Evolutionary conservation across 2,888 invertebrate genomes (phyloP).

Genomic region (Hemaris fuciformis): DNA sequence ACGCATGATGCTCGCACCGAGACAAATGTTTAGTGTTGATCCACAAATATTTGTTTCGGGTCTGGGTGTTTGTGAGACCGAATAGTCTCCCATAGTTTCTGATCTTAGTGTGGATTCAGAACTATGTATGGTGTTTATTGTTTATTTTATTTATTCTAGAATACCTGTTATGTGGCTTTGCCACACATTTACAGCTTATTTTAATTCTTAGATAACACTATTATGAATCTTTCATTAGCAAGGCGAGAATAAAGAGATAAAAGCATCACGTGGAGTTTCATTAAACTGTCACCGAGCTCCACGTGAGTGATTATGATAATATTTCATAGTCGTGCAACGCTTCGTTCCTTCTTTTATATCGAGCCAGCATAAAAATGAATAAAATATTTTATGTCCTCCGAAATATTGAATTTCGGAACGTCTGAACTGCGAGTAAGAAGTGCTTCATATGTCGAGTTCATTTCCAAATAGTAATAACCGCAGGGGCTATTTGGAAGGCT

Average conservation of each 20-base stretch:
- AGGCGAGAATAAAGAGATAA: neutral
- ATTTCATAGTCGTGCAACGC: neutral
- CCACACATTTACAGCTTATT: neutral
- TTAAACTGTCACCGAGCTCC: constrained; percentile 1
- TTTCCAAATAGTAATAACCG: neutral
- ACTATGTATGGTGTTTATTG: too few species aligned
- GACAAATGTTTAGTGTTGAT: too few species aligned
- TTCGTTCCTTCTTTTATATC: neutral
- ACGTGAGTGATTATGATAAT: neutral
- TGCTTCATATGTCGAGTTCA: neutral
- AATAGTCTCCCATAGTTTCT: too few species aligned
- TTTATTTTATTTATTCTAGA: too few species aligned
- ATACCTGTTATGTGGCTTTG: too few species aligned
- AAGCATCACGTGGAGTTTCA: neutral
- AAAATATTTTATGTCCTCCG: neutral
- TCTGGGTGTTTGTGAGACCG: too few species aligned
- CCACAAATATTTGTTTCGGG: too few species aligned
- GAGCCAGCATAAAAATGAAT: neutral
- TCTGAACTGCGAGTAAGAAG: too few species aligned
- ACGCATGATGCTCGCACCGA: too few species aligned
- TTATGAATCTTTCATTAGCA: neutral
- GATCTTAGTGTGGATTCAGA: too few species aligned
- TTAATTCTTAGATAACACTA: neutral
- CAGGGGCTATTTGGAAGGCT: neutral
- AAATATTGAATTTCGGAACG: neutral